These are phyloP conservation scores for Diorhabda carinulata DNA, from an alignment of 1,140 invertebrate species.

Conservation along the genomic window DNA sequence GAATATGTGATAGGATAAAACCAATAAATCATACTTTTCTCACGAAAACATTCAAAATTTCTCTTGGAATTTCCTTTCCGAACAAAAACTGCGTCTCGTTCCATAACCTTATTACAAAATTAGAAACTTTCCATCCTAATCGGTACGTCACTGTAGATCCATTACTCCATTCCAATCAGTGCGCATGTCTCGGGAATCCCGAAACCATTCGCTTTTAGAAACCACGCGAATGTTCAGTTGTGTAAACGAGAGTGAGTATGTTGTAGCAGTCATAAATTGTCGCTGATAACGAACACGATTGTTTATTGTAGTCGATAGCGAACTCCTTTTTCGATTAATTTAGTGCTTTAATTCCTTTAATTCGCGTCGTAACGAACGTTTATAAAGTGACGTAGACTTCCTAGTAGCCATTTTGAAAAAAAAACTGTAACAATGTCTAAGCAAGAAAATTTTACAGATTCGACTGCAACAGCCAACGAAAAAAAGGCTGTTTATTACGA, in stretches of 20 bases:
- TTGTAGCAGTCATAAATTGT: neutral
- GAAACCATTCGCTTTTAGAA: slow-evolving; percentile 14
- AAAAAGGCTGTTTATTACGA: slow-evolving; percentile 37
- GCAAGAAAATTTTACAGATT: slow-evolving; percentile 36
- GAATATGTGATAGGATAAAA: too few relatives aligned
- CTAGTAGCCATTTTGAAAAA: slow-evolving; percentile 22
- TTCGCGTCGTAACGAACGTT: slow-evolving; percentile 19
- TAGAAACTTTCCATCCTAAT: neutral
- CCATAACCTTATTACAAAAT: neutral
- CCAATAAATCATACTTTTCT: too few relatives aligned
- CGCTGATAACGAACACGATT: slow-evolving; percentile 20
- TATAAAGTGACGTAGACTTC: slow-evolving; percentile 8
- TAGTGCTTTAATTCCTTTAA: slow-evolving; percentile 8
- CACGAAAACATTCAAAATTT: neutral
- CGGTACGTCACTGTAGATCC: slow-evolving; percentile 4
- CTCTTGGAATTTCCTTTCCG: neutral
- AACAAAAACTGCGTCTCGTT: neutral
- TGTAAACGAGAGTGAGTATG: neutral
- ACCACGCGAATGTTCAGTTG: neutral
- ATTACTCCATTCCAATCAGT: neutral
- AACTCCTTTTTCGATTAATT: neutral
- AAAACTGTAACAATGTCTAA: slow-evolving; percentile 15
- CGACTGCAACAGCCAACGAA: slow-evolving; percentile 27
- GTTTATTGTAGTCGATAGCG: slow-evolving; percentile 13
- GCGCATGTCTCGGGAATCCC: slow-evolving; percentile 43